These are phyloP conservation scores for Colistium nudipinnis DNA, from an alignment of 2,113 vertebrate genomes.

Conservation along the genomic window DNA sequence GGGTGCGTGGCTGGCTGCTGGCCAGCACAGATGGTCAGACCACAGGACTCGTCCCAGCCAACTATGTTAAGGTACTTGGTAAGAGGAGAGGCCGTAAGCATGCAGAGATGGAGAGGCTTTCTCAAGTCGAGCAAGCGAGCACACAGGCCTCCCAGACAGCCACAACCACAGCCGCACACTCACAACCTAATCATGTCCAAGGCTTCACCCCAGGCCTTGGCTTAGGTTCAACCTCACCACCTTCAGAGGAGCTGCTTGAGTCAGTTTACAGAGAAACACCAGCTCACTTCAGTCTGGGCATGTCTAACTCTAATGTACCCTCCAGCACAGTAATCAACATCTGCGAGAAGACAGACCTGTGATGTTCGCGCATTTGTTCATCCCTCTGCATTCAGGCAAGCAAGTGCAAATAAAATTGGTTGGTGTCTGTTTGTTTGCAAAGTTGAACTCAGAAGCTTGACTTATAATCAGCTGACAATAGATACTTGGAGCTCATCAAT, in stretches of 20 bases:
- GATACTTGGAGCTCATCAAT: neutral
- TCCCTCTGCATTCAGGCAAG: constrained; percentile 37
- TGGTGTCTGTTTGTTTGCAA: constrained; percentile 13
- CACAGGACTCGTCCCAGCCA: constrained; percentile 93
- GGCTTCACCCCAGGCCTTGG: neutral
- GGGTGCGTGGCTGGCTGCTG: constrained; percentile 94
- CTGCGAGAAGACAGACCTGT: constrained; percentile 86
- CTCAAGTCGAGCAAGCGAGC: constrained; percentile 70
- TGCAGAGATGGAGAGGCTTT: constrained; percentile 78
- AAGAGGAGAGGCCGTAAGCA: constrained; percentile 90
- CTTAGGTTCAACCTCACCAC: constrained; percentile 56
- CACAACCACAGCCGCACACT: constrained; percentile 10
- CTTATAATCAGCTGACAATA: constrained; percentile 10
- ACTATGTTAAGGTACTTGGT: constrained; percentile 94
- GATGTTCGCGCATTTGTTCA: constrained; percentile 43
- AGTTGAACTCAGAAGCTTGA: constrained; percentile 12
- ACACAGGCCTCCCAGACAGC: constrained; percentile 34
- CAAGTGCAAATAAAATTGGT: neutral
- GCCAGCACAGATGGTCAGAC: constrained; percentile 91
- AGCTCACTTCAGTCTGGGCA: neutral
- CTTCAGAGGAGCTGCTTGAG: constrained; percentile 88
- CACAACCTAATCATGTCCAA: neutral
- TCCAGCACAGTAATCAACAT: constrained; percentile 68
- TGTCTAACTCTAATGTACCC: constrained; percentile 17
- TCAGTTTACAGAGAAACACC: constrained; percentile 84